Percentiles rank a stretch among this genome's conserved stretches.
phyloP scores from a whole-genome alignment of 2,888 invertebrate genomes.

The Encarsia formosa region DNA sequence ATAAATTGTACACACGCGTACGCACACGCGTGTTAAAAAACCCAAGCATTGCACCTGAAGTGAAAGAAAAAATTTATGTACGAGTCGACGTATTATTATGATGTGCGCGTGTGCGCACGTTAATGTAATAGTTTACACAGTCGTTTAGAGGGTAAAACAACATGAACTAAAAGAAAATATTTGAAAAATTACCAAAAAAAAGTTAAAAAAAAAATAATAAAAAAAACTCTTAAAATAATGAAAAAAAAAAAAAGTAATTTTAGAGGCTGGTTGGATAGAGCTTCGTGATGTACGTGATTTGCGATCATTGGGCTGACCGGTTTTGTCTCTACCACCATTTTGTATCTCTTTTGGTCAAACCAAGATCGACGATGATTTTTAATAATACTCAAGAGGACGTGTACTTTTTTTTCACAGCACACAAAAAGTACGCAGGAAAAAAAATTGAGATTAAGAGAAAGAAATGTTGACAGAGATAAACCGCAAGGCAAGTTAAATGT shows the following conservation, averaged over 20 bases:
- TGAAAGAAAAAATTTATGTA: slow-evolving; percentile 1
- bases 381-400: background rate
- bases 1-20: slow-evolving; percentile 2
- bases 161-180: slow-evolving; percentile 23
- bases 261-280: slow-evolving; percentile 32
- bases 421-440: too few relatives aligned
- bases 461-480: slow-evolving; percentile 20
- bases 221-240: slow-evolving; percentile 19
- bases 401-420: background rate
- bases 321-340: slow-evolving; percentile 1
- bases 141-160: slow-evolving; percentile 21
- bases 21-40: slow-evolving; percentile 8
- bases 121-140: slow-evolving; percentile 26
- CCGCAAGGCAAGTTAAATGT: slow-evolving; percentile 13
- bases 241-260: slow-evolving; percentile 30
- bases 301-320: slow-evolving; percentile 8
- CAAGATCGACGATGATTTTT: background rate
- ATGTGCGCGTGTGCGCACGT: slow-evolving; percentile 17
- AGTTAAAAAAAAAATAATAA: background rate
- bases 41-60: background rate
- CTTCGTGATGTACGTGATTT: slow-evolving; percentile 25
- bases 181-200: slow-evolving; percentile 21
- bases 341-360: background rate
- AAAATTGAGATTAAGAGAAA: background rate
- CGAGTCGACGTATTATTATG: background rate